A percentile compares a stretch with the other conserved stretches of the same genome.
phyloP scores from a whole-genome alignment of 2,797 vertebrate genomes.

The Cuculus canorus region DNA sequence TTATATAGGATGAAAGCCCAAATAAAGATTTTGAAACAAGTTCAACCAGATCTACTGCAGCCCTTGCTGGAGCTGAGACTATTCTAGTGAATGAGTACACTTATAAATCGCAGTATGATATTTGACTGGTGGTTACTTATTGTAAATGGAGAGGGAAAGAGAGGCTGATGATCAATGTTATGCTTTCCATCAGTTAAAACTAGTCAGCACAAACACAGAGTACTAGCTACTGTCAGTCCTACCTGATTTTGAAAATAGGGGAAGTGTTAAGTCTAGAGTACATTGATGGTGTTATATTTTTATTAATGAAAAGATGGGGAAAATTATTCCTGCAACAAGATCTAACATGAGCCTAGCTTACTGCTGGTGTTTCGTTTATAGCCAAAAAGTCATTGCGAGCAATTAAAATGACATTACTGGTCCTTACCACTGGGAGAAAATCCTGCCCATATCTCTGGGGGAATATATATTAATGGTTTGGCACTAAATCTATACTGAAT shows the following conservation, averaged over 20 bases:
- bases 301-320: background rate
- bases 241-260: background rate
- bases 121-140: background rate
- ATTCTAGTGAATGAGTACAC: background rate
- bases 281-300: background rate
- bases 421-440: background rate
- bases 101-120: background rate
- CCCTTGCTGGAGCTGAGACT: background rate
- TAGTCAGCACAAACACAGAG: background rate
- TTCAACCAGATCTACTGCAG: background rate
- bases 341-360: background rate
- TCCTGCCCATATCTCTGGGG: background rate
- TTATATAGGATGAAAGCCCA: background rate
- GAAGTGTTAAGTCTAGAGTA: background rate
- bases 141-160: background rate
- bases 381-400: background rate
- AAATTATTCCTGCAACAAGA: background rate
- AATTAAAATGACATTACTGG: background rate
- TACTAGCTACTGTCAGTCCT: background rate
- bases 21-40: background rate
- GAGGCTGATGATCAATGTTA: background rate
- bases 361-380: background rate
- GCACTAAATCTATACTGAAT: background rate
- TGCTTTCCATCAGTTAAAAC: background rate
- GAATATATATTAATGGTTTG: background rate